These are phyloP conservation scores for Catocala fraxini DNA, from an alignment of 2,888 invertebrate genomes.

Conservation along the genomic window DNA sequence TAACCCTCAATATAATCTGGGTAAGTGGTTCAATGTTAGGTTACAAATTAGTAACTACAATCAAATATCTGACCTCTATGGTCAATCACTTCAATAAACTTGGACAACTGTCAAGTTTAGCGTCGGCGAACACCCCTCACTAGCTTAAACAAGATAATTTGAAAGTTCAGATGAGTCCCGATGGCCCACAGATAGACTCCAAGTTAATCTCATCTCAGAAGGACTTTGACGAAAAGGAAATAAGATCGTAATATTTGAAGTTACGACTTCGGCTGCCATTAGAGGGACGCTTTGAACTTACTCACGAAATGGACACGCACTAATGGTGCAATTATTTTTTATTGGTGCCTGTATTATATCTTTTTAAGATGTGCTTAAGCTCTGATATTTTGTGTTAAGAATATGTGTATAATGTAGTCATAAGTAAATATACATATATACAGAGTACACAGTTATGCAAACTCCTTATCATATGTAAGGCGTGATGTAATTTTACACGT, in stretches of 20 bases:
- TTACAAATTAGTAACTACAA: too few relatives aligned
- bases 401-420: too few relatives aligned
- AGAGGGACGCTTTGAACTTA: constrained; percentile 35
- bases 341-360: not conserved
- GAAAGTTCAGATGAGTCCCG: constrained; percentile 42
- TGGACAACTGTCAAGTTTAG: constrained; percentile 8
- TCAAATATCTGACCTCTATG: not conserved
- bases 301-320: constrained; percentile 27
- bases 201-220: constrained; percentile 47
- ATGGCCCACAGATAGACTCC: constrained; percentile 40
- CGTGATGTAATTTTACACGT: too few relatives aligned
- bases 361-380: too few relatives aligned
- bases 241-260: constrained; percentile 51
- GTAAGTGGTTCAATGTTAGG: too few relatives aligned
- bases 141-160: constrained; percentile 34
- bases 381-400: too few relatives aligned
- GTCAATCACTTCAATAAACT: not conserved
- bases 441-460: too few relatives aligned
- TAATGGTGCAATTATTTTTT: constrained; percentile 7
- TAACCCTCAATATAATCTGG: too few relatives aligned
- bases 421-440: too few relatives aligned
- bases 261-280: constrained; percentile 39
- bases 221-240: constrained; percentile 51
- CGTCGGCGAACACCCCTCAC: constrained; percentile 14
- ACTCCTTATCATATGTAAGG: too few relatives aligned